Percentiles rank a stretch among this genome's conserved stretches.
phyloP scores from a whole-genome alignment of 2,113 vertebrate genomes.

The Anguilla rostrata region DNA sequence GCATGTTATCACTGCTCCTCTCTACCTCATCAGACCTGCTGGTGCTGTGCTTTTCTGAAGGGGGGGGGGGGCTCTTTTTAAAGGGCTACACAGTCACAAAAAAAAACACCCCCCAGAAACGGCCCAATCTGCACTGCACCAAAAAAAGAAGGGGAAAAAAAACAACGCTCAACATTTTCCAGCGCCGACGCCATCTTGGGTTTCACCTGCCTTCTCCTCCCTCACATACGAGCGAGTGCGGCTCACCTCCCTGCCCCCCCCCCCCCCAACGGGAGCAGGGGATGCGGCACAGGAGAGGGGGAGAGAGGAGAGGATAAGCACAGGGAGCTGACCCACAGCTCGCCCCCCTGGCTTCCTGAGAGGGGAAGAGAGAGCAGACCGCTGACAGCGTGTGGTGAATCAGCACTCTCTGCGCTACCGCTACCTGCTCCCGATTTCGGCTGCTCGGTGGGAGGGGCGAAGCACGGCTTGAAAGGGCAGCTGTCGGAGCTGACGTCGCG shows the following conservation, averaged over 20 bases:
- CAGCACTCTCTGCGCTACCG: background rate
- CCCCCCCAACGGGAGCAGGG: background rate
- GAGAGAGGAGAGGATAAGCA: background rate
- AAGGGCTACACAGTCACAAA: conserved; percentile 1
- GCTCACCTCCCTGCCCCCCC: background rate
- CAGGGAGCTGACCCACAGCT: background rate
- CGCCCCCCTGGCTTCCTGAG: background rate
- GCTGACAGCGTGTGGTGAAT: background rate
- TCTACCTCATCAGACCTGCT: background rate
- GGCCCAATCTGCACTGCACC: conserved; percentile 65
- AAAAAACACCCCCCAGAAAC: conserved; percentile 1
- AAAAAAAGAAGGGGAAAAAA: conserved; percentile 46
- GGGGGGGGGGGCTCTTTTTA: background rate
- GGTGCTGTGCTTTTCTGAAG: background rate
- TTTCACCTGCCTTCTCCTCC: background rate
- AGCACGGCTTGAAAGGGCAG: background rate
- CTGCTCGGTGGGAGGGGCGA: background rate
- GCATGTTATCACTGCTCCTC: background rate
- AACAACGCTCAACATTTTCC: background rate
- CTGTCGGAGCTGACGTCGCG: background rate
- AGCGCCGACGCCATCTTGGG: background rate
- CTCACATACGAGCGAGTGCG: background rate
- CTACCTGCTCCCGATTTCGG: background rate
- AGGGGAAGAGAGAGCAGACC: background rate
- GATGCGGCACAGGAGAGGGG: background rate